A percentile compares a stretch with the other conserved stretches of the same genome.
These are phyloP conservation scores for Colinus virginianus DNA, from an alignment of 2,113 vertebrate species.

Conservation along the genomic window DNA sequence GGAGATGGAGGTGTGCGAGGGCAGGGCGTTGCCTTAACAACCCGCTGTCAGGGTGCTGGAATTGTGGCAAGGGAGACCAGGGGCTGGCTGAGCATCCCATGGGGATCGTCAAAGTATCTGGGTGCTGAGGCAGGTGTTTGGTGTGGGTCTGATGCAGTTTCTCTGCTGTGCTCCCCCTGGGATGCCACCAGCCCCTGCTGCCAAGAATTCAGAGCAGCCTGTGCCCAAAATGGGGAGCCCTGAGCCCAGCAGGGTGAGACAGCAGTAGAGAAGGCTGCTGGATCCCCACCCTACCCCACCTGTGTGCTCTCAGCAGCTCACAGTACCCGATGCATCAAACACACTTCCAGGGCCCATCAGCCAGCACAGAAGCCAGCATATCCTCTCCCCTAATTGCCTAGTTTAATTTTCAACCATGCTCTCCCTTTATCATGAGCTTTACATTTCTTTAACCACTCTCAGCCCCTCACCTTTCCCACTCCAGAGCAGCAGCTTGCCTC, in stretches of 20 bases:
- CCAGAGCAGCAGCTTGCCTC: neutral
- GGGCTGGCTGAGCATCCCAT: neutral
- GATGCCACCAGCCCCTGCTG: neutral
- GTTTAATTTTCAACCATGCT: neutral
- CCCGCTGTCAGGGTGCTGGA: neutral
- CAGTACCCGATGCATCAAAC: neutral
- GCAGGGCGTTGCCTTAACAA: neutral
- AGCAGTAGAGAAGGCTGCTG: neutral
- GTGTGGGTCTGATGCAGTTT: neutral
- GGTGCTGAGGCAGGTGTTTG: rapidly evolving
- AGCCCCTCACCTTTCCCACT: rapidly evolving
- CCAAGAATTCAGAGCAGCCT: neutral
- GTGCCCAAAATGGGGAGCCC: too few species aligned
- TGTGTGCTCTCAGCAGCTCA: neutral
- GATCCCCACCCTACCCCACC: neutral
- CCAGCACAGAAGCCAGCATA: neutral
- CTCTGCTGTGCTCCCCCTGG: neutral
- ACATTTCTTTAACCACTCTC: neutral
- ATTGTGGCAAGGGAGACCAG: rapidly evolving
- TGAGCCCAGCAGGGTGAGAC: neutral
- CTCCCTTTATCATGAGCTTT: neutral
- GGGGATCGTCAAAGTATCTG: neutral
- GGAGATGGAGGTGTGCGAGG: neutral
- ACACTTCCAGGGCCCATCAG: neutral
- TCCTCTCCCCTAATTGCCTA: neutral